Conservation (phyloP, 2,888 invertebrate species). For the Mesochorus sp. region DNA sequence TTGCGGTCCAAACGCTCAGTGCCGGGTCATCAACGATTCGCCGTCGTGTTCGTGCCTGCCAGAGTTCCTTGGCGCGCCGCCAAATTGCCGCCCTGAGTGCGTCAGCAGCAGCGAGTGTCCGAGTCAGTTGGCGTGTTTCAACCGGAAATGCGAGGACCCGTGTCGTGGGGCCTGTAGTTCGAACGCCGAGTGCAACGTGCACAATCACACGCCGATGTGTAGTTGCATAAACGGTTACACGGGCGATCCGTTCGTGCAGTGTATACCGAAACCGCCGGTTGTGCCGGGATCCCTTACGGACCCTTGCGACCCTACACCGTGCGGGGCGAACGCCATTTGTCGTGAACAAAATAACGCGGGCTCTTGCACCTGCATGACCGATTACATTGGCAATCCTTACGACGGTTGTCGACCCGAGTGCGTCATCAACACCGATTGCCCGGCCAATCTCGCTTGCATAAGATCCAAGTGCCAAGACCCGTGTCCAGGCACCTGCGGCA, state of each 20-base stretch:
- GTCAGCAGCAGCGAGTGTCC: conserved; percentile 83
- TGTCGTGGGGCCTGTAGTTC: conserved; percentile 82
- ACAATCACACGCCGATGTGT: conserved; percentile 90
- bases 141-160: conserved; percentile 82
- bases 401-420: conserved; percentile 83
- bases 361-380: conserved; percentile 89
- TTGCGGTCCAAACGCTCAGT: conserved; percentile 83
- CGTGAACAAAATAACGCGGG: conserved; percentile 88
- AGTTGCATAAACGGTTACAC: conserved; percentile 86
- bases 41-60: conserved; percentile 80
- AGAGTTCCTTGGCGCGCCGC: conserved; percentile 82
- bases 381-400: conserved; percentile 88
- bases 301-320: conserved; percentile 88
- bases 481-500: conserved; percentile 82
- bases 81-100: conserved; percentile 83
- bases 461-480: conserved; percentile 83
- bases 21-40: conserved; percentile 79
- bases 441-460: conserved; percentile 82
- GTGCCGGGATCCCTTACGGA: conserved; percentile 78
- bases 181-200: conserved; percentile 87
- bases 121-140: conserved; percentile 79
- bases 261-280: conserved; percentile 82
- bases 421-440: conserved; percentile 81
- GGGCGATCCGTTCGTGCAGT: conserved; percentile 91
- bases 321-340: conserved; percentile 90